These are phyloP conservation scores for Hermetia illucens DNA, from an alignment of 1,140 invertebrate genomes.

Conservation along the genomic window DNA sequence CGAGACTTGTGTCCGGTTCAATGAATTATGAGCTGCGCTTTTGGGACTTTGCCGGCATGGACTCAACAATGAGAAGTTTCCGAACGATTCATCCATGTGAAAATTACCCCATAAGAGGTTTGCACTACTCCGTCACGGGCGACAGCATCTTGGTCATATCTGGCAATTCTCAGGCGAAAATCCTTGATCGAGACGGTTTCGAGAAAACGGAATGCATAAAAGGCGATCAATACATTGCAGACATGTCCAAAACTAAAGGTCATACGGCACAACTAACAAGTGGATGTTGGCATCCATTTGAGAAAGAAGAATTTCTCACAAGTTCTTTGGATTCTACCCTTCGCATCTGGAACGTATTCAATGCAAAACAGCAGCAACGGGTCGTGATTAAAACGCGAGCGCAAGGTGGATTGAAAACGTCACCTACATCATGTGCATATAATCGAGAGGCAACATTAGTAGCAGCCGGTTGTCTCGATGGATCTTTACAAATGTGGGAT, in stretches of 20 bases:
- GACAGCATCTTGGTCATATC: slow-evolving; percentile 88
- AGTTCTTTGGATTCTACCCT: slow-evolving; percentile 86
- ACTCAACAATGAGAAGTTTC: slow-evolving; percentile 77
- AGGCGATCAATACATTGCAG: slow-evolving; percentile 91
- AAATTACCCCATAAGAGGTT: slow-evolving; percentile 80
- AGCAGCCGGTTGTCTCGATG: slow-evolving; percentile 85
- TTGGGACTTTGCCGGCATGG: slow-evolving; percentile 99
- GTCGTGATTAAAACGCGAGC: slow-evolving; percentile 80
- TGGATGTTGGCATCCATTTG: slow-evolving; percentile 88
- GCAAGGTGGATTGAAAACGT: slow-evolving; percentile 74
- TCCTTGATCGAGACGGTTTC: slow-evolving; percentile 91
- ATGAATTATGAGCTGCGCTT: slow-evolving; percentile 92
- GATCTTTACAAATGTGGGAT: slow-evolving; percentile 97
- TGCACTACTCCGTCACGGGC: slow-evolving; percentile 88
- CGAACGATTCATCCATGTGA: slow-evolving; percentile 87
- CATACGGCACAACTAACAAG: slow-evolving; percentile 84
- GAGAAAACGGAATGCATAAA: slow-evolving; percentile 92
- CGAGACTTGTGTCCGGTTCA: slow-evolving; percentile 80
- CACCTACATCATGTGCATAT: slow-evolving; percentile 72
- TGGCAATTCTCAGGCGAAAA: slow-evolving; percentile 84
- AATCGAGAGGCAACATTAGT: slow-evolving; percentile 80
- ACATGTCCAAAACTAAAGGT: slow-evolving; percentile 90
- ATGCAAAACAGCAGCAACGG: slow-evolving; percentile 59
- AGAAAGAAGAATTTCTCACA: slow-evolving; percentile 87
- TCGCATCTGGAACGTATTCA: slow-evolving; percentile 75